Evolutionary conservation across 2,888 invertebrate genomes (phyloP).

Genomic region (Napeogenes inachia): DNA sequence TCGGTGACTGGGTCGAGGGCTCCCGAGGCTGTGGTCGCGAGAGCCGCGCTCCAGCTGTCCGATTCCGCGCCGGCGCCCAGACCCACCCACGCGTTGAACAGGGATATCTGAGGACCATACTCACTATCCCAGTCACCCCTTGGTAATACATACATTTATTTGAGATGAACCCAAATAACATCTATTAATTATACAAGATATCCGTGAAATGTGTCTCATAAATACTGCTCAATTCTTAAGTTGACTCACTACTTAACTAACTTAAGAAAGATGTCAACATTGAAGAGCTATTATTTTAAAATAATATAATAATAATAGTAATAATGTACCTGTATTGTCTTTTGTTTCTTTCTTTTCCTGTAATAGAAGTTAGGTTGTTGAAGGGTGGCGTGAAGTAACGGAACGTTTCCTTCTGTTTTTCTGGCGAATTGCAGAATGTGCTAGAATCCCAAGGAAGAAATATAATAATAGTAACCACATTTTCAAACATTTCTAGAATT

Average conservation of each 20-base stretch:
- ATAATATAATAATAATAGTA: background rate
- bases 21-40: conserved; percentile 52
- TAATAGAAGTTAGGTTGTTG: conserved; percentile 66
- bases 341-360: conserved; percentile 48
- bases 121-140: background rate
- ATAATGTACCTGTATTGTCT: conserved; percentile 48
- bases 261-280: no score
- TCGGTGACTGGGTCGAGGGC: conserved; percentile 55
- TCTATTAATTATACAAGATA: no score
- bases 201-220: no score
- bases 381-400: conserved; percentile 50
- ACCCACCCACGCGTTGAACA: conserved; percentile 50
- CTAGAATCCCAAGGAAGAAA: conserved; percentile 17
- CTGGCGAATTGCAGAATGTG: conserved; percentile 25
- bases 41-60: conserved; percentile 36
- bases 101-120: conserved; percentile 43
- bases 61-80: conserved; percentile 42
- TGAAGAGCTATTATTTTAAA: background rate
- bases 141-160: no score
- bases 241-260: no score
- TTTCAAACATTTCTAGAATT: no score
- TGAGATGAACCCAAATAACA: no score
- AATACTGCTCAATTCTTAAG: no score
- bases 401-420: conserved; percentile 36
- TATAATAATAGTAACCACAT: no score